These are phyloP conservation scores for Drosophila helvetica DNA, from an alignment of 2,888 invertebrate genomes.

Conservation along the genomic window DNA sequence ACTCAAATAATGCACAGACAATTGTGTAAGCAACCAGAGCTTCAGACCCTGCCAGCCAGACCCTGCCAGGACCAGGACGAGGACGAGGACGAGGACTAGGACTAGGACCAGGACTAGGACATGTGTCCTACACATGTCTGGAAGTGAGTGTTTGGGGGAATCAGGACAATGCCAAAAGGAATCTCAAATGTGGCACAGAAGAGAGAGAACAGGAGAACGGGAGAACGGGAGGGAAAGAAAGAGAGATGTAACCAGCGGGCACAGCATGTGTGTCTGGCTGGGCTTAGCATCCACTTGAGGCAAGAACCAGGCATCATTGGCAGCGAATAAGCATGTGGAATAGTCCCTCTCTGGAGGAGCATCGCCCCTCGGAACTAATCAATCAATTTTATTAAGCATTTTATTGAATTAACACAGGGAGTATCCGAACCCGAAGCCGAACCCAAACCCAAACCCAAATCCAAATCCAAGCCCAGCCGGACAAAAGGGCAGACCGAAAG, in stretches of 20 bases:
- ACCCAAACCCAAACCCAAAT: neutral
- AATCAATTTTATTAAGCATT: slow-evolving; percentile 65
- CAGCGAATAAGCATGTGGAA: slow-evolving; percentile 36
- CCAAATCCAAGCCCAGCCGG: slow-evolving; percentile 11
- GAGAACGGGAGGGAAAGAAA: too few species aligned
- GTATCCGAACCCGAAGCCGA: neutral
- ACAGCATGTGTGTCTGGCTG: slow-evolving; percentile 23
- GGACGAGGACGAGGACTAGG: slow-evolving; percentile 4
- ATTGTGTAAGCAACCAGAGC: slow-evolving; percentile 60
- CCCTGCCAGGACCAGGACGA: too few species aligned
- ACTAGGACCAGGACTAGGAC: slow-evolving; percentile 14
- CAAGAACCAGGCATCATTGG: slow-evolving; percentile 26
- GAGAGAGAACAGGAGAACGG: too few species aligned
- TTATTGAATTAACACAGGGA: slow-evolving; percentile 55
- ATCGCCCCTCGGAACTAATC: slow-evolving; percentile 57
- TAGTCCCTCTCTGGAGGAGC: neutral
- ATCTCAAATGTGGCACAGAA: slow-evolving; percentile 66
- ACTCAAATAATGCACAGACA: slow-evolving; percentile 77
- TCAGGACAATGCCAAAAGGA: slow-evolving; percentile 57
- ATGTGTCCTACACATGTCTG: slow-evolving; percentile 16
- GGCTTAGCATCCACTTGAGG: slow-evolving; percentile 36
- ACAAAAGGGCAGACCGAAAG: neutral
- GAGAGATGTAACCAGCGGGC: slow-evolving; percentile 31
- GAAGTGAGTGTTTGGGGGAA: slow-evolving; percentile 5
- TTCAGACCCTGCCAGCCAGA: neutral